A percentile compares a stretch with the other conserved stretches of the same genome.
phyloP scores from a whole-genome alignment of 2,888 invertebrate species.

The Volucella inanis region DNA sequence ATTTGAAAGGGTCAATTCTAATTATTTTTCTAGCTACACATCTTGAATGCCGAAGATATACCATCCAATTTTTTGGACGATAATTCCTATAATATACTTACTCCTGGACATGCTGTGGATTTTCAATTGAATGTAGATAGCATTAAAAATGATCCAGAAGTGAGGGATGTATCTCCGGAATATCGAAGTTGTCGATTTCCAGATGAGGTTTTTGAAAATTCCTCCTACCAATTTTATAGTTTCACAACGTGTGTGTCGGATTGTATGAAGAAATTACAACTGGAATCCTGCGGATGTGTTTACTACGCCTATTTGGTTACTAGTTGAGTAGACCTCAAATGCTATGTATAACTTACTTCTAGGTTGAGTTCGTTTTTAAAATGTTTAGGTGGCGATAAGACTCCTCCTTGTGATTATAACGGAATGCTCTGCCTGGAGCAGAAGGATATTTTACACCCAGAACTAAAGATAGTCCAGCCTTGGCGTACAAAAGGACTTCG shows the following conservation, averaged over 20 bases:
- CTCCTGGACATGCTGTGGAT: conserved; percentile 11
- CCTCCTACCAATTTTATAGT: conserved; percentile 87
- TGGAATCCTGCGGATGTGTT: conserved; percentile 86
- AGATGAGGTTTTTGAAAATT: conserved; percentile 85
- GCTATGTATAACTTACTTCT: neutral
- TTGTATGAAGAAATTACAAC: conserved; percentile 86
- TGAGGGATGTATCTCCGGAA: conserved; percentile 84
- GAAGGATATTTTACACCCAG: conserved; percentile 83
- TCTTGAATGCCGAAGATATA: conserved; percentile 81
- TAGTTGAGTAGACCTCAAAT: neutral
- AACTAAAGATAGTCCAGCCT: conserved; percentile 84
- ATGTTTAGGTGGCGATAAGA: conserved; percentile 70
- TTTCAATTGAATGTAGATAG: conserved; percentile 83
- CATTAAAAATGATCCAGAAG: conserved; percentile 87
- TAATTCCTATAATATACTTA: conserved; percentile 23
- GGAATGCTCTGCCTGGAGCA: conserved; percentile 87
- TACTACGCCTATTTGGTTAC: conserved; percentile 86
- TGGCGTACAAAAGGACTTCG: conserved; percentile 82
- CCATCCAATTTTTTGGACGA: conserved; percentile 77
- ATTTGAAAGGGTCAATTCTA: neutral
- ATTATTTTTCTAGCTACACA: conserved; percentile 74
- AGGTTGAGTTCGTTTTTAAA: neutral
- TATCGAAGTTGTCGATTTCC: conserved; percentile 89
- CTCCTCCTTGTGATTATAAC: conserved; percentile 84
- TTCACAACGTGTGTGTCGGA: conserved; percentile 88